Conservation (phyloP, 2,113 vertebrate genomes). For the Python bivittatus region DNA sequence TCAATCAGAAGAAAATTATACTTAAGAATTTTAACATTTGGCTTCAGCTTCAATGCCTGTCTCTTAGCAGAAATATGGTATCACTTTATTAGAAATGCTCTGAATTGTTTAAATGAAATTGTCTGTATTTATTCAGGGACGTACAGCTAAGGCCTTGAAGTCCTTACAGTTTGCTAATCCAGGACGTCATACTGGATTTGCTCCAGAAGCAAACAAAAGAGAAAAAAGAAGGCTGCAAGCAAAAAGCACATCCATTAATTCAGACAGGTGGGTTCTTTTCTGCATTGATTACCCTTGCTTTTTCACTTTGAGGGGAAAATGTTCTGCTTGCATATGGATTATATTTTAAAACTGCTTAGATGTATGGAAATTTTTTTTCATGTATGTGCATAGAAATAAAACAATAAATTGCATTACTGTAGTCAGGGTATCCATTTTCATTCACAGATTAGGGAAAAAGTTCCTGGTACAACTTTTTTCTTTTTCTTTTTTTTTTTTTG, state of each 20-base stretch:
- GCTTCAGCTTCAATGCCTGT: neutral
- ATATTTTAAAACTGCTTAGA: neutral
- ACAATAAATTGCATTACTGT: neutral
- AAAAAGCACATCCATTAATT: slow-evolving; percentile 66
- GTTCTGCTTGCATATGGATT: neutral
- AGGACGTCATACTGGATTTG: slow-evolving; percentile 81
- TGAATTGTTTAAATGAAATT: slow-evolving; percentile 28
- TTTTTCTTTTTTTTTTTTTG: neutral
- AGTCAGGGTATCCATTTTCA: neutral
- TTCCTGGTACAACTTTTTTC: neutral
- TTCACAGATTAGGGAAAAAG: neutral
- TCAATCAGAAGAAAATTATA: neutral
- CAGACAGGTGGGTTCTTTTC: slow-evolving; percentile 74
- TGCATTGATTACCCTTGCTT: neutral
- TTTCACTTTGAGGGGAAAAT: neutral
- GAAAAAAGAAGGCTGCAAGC: slow-evolving; percentile 79
- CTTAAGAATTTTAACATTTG: neutral
- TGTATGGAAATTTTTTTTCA: neutral
- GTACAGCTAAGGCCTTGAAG: slow-evolving; percentile 82
- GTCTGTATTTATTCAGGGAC: slow-evolving; percentile 73
- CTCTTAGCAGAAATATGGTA: neutral
- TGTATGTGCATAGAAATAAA: neutral
- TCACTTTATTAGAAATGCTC: neutral
- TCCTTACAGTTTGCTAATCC: slow-evolving; percentile 84
- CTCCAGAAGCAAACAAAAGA: slow-evolving; percentile 80